Conservation (phyloP, 2,113 vertebrate species). For the Apodemus speciosus region DNA sequence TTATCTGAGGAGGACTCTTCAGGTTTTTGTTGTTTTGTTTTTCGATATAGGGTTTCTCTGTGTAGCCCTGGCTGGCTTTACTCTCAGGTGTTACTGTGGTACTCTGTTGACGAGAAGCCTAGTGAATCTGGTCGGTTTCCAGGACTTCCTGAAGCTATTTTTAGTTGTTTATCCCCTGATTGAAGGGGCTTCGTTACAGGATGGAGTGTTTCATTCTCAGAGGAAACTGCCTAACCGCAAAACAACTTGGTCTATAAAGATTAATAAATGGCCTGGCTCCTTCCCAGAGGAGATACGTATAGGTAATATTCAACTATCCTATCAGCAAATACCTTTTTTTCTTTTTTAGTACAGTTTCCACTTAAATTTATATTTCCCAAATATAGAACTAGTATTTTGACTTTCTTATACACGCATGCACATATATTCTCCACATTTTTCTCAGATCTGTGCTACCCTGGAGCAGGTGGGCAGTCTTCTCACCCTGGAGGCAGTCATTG, state of each 20-base stretch:
- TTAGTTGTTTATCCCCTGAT: neutral
- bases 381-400: neutral
- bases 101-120: too few species aligned
- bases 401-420: neutral
- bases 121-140: neutral
- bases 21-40: neutral
- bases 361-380: neutral
- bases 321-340: neutral
- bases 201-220: neutral
- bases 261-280: neutral
- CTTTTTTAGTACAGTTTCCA: neutral
- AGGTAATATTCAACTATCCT: neutral
- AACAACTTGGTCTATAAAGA: neutral
- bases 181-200: neutral
- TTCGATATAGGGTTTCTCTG: neutral
- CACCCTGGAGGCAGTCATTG: neutral
- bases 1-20: neutral
- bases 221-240: neutral
- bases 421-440: neutral
- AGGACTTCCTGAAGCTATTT: neutral
- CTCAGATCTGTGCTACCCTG: neutral
- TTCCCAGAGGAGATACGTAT: neutral
- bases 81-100: neutral
- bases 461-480: neutral
- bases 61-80: too few species aligned